These are phyloP conservation scores for Geotrypetes seraphini DNA, from an alignment of 2,797 vertebrate genomes.

Conservation along the genomic window DNA sequence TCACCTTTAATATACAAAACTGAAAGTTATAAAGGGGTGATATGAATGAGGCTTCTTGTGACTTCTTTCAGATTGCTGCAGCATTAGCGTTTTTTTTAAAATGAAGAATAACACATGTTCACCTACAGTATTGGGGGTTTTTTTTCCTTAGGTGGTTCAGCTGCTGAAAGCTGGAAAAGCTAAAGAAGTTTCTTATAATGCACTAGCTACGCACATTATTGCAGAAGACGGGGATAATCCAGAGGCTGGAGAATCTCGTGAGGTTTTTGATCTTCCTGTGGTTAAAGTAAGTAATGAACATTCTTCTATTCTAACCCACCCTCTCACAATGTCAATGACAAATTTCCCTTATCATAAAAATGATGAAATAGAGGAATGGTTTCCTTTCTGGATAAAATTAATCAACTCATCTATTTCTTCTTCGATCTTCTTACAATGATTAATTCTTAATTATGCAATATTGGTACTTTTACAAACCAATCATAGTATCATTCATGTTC, in stretches of 20 bases:
- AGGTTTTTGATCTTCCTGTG: constrained; percentile 93
- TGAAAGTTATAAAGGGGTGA: neutral
- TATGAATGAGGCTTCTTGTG: neutral
- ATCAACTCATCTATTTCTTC: too few relatives aligned
- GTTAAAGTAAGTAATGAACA: constrained; percentile 70
- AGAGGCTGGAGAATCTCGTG: constrained; percentile 89
- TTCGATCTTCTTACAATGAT: too few relatives aligned
- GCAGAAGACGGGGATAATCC: constrained; percentile 93
- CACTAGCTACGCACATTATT: constrained; percentile 91
- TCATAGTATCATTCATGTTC: too few relatives aligned
- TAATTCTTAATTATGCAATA: too few relatives aligned
- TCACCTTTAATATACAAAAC: too few relatives aligned
- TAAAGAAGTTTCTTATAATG: constrained; percentile 95
- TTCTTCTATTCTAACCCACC: too few relatives aligned
- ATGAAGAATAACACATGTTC: neutral
- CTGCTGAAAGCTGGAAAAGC: constrained; percentile 89
- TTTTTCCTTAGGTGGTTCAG: constrained; percentile 71
- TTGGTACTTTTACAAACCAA: too few relatives aligned
- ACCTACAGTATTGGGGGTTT: neutral
- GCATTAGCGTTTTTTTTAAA: neutral
- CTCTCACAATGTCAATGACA: too few relatives aligned
- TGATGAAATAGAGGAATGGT: too few relatives aligned
- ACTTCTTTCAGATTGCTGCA: neutral
- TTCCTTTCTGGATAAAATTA: too few relatives aligned
- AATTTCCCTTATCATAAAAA: too few relatives aligned